Evolutionary conservation across 2,113 vertebrate genomes (phyloP).

Genomic region (Gobiocypris rarus): DNA sequence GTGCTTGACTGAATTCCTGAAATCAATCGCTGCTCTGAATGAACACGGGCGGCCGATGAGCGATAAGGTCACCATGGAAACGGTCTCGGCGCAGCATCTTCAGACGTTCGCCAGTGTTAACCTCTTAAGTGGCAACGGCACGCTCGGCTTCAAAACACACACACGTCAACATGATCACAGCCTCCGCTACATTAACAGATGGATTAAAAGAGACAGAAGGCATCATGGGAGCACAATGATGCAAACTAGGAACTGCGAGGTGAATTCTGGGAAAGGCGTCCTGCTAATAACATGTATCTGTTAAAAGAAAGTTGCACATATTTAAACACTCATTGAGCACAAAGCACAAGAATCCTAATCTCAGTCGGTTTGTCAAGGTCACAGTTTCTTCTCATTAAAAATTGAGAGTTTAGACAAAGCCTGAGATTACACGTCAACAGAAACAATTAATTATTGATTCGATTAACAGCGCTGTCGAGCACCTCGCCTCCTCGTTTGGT

Average conservation of each 20-base stretch:
- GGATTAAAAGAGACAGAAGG: slow-evolving; percentile 64
- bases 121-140: slow-evolving; percentile 74
- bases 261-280: neutral
- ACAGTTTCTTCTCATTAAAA: slow-evolving; percentile 38
- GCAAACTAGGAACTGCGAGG: neutral
- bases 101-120: slow-evolving; percentile 72
- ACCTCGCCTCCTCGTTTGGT: neutral
- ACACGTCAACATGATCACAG: slow-evolving; percentile 58
- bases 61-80: slow-evolving; percentile 94
- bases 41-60: slow-evolving; percentile 86
- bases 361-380: slow-evolving; percentile 40
- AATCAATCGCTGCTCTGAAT: slow-evolving; percentile 82
- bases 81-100: slow-evolving; percentile 80
- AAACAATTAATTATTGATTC: slow-evolving; percentile 49
- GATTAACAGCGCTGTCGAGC: slow-evolving; percentile 15
- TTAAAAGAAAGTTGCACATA: neutral
- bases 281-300: neutral
- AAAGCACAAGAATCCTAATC: no score
- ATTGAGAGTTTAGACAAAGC: slow-evolving; percentile 32
- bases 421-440: slow-evolving; percentile 1
- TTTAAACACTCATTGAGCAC: no score
- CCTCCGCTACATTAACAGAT: slow-evolving; percentile 69
- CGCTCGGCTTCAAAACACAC: slow-evolving; percentile 59
- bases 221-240: neutral
- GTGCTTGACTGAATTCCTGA: slow-evolving; percentile 69